Evolutionary conservation across 2,888 invertebrate genomes (phyloP).

Genomic region (Agrypnus murinus): DNA sequence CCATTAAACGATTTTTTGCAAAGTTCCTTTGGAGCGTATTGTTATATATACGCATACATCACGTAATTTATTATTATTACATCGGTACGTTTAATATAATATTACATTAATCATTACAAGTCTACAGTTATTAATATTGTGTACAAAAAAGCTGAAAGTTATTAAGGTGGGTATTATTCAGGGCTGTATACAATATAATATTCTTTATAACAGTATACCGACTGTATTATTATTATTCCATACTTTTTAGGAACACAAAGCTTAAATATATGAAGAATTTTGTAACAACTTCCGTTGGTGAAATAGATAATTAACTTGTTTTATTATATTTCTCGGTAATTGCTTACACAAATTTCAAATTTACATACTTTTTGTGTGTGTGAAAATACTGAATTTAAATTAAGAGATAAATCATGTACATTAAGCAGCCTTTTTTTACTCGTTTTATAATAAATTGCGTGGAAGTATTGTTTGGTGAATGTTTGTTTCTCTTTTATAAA

Average conservation of each 20-base stretch:
- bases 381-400: too few species aligned
- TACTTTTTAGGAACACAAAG: background rate
- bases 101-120: conserved; percentile 13
- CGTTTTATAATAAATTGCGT: too few species aligned
- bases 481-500: too few species aligned
- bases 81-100: background rate
- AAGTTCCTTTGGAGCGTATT: background rate
- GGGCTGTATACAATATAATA: background rate
- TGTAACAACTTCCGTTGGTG: background rate
- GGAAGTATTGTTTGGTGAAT: too few species aligned
- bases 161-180: too few species aligned
- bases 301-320: conserved; percentile 5
- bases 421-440: too few species aligned
- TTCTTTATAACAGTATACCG: too few species aligned
- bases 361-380: too few species aligned
- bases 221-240: too few species aligned
- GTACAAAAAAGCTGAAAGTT: background rate
- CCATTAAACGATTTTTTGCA: background rate
- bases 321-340: background rate
- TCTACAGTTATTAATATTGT: background rate
- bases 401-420: too few species aligned
- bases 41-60: too few species aligned
- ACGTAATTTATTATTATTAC: conserved; percentile 10
- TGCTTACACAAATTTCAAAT: too few species aligned
- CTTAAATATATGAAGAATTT: background rate